Percentiles rank a stretch among this genome's conserved stretches.
These are phyloP conservation scores for Delphinus delphis DNA, from an alignment of 2,113 vertebrate species.

Conservation along the genomic window DNA sequence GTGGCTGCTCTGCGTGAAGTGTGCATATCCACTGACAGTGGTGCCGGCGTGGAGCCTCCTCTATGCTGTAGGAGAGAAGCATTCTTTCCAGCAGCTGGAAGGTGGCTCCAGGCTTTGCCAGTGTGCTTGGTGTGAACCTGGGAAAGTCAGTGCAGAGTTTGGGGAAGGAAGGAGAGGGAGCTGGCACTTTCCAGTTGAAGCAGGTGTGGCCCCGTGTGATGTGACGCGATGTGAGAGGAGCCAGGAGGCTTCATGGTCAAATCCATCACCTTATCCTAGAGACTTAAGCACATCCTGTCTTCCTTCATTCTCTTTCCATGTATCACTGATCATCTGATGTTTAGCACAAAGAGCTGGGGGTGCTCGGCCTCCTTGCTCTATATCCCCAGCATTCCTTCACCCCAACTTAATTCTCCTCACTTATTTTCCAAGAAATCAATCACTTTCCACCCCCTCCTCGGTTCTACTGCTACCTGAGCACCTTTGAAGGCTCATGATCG, in stretches of 20 bases:
- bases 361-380: background rate
- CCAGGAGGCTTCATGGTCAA: background rate
- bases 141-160: background rate
- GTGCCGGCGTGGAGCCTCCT: background rate
- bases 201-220: background rate
- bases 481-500: background rate
- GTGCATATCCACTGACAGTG: background rate
- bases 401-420: background rate
- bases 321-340: background rate
- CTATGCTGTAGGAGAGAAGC: background rate
- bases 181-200: background rate
- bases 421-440: background rate
- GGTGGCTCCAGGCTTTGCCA: background rate
- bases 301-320: background rate
- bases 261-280: background rate
- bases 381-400: background rate
- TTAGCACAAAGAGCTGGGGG: background rate
- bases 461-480: background rate
- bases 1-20: slow-evolving; percentile 3
- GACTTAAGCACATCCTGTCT: background rate
- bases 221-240: background rate
- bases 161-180: background rate
- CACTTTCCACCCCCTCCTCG: background rate
- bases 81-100: background rate
- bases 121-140: background rate